A percentile compares a stretch with the other conserved stretches of the same genome.
Conservation (phyloP, 2,888 invertebrate species). For the Morpho deidamia region DNA sequence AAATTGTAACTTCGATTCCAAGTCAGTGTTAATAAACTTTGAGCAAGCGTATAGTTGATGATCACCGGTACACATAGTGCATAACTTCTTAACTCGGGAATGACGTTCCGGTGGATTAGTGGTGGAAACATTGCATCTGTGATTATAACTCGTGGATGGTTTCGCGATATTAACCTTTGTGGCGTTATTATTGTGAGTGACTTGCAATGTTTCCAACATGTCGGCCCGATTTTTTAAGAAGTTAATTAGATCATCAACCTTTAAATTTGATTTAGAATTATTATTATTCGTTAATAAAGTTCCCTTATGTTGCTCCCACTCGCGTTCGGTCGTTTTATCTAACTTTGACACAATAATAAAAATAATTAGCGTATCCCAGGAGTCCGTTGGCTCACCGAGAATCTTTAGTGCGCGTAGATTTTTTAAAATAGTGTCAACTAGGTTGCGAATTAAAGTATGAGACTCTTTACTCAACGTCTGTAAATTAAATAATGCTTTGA, state of each 20-base stretch:
- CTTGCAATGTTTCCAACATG: not conserved
- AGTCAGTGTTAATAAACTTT: not conserved
- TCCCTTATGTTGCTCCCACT: no score
- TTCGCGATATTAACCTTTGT: no score
- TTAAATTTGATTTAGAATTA: no score
- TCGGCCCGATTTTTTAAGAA: not conserved
- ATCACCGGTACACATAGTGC: not conserved
- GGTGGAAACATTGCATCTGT: not conserved
- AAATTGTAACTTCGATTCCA: not conserved
- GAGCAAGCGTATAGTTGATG: not conserved
- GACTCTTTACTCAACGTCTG: constrained; percentile 15
- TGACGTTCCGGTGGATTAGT: not conserved
- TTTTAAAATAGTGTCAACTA: constrained; percentile 19
- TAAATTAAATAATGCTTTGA: constrained; percentile 19
- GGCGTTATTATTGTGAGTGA: no score
- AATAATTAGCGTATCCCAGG: no score
- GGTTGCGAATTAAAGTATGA: constrained; percentile 14
- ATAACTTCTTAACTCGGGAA: not conserved
- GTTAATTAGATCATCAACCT: not conserved
- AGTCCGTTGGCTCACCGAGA: not conserved
- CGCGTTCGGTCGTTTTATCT: no score
- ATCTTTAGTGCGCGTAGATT: constrained; percentile 17
- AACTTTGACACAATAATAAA: no score
- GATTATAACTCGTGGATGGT: no score
- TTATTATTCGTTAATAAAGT: no score